Evolutionary conservation across 2,888 invertebrate species (phyloP).

Genomic region (Nemotelus nigrinus): DNA sequence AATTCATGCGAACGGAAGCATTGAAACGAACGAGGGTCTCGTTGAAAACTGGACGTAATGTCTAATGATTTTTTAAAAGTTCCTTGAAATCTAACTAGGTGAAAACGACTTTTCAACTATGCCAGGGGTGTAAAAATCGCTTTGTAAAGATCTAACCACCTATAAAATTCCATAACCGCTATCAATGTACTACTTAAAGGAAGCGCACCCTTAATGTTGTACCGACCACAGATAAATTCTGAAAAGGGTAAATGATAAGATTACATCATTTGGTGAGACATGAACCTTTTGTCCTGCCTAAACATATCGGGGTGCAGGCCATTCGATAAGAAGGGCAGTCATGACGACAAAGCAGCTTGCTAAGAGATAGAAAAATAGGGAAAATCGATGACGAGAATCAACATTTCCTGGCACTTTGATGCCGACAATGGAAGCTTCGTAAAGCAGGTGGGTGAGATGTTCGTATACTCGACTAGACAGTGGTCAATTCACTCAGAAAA

Average conservation of each 20-base stretch:
- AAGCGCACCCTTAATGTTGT: constrained; percentile 12
- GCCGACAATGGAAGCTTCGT: background rate
- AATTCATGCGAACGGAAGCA: background rate
- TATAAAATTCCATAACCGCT: constrained; percentile 15
- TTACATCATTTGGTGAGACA: constrained; percentile 20
- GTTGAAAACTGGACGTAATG: background rate
- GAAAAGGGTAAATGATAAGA: constrained; percentile 39
- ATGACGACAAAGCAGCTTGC: background rate
- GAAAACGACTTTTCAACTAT: constrained; percentile 5
- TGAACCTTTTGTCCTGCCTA: constrained; percentile 29
- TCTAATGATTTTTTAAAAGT: background rate
- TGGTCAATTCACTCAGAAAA: constrained; percentile 31
- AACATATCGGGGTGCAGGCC: constrained; percentile 18
- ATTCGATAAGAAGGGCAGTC: constrained; percentile 28
- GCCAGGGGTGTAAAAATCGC: background rate
- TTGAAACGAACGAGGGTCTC: background rate
- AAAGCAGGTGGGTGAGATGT: constrained; percentile 11
- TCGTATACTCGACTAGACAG: background rate
- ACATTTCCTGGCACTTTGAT: background rate
- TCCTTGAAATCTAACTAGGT: constrained; percentile 22
- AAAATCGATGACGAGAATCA: background rate
- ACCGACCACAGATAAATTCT: constrained; percentile 31
- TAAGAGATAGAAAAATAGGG: background rate
- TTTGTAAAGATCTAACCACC: constrained; percentile 9
- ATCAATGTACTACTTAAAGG: constrained; percentile 7